Percentiles rank a stretch among this genome's conserved stretches.
phyloP scores from a whole-genome alignment of 1,140 invertebrate genomes.

The Zaprionus vittiger region DNA sequence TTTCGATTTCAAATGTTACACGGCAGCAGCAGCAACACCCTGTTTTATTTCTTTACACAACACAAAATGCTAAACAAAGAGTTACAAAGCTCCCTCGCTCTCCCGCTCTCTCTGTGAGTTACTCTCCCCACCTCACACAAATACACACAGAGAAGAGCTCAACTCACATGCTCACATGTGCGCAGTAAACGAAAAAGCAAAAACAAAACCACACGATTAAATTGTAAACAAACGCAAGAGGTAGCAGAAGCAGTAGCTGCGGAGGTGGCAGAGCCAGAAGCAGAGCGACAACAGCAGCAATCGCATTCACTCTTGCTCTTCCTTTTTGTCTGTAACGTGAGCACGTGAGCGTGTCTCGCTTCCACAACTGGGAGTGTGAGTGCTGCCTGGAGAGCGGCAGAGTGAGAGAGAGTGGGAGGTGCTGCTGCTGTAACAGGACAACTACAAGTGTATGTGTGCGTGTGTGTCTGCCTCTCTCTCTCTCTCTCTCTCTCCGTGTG shows the following conservation, averaged over 20 bases:
- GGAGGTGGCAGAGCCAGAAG: slow-evolving; percentile 13
- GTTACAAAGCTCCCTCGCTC: slow-evolving; percentile 46
- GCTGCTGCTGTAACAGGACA: slow-evolving; percentile 49
- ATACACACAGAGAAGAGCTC: slow-evolving; percentile 21
- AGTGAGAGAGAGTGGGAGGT: slow-evolving; percentile 11
- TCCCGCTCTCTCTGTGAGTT: slow-evolving; percentile 24
- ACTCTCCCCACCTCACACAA: slow-evolving; percentile 18
- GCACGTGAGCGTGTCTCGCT: slow-evolving; percentile 70
- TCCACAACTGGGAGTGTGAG: slow-evolving; percentile 47
- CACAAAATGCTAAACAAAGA: slow-evolving; percentile 65
- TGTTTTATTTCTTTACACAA: slow-evolving; percentile 57
- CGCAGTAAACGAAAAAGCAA: slow-evolving; percentile 68
- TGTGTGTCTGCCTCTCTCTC: slow-evolving; percentile 2
- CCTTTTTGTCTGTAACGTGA: slow-evolving; percentile 61
- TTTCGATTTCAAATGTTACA: slow-evolving; percentile 33
- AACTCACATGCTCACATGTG: slow-evolving; percentile 61
- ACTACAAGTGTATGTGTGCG: slow-evolving; percentile 27
- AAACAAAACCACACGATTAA: slow-evolving; percentile 65
- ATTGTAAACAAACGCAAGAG: slow-evolving; percentile 69
- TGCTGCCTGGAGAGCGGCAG: slow-evolving; percentile 35
- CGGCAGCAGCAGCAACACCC: slow-evolving; percentile 49
- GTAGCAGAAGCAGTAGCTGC: slow-evolving; percentile 24
- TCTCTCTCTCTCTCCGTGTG: slow-evolving; percentile 18
- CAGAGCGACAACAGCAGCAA: slow-evolving; percentile 36
- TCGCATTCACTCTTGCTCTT: slow-evolving; percentile 55